phyloP scores from a whole-genome alignment of 2,888 invertebrate species.

The Pyrrhia umbra region DNA sequence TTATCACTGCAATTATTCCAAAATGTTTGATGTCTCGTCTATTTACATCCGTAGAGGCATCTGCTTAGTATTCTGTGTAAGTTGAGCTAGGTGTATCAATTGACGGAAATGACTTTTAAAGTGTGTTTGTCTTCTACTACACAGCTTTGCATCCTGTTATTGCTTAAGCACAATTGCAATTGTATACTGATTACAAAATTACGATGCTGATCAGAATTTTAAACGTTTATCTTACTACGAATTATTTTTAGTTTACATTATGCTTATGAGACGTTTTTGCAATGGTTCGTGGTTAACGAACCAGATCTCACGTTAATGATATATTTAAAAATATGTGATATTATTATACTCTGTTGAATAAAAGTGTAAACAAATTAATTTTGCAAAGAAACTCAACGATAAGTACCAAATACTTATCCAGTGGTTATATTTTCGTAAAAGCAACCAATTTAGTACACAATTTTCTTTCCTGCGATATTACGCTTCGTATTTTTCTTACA shows the following conservation, averaged over 20 bases:
- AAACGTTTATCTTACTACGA: too few relatives aligned
- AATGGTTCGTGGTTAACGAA: too few relatives aligned
- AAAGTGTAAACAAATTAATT: too few relatives aligned
- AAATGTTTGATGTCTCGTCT: neutral
- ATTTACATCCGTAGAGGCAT: conserved; percentile 1
- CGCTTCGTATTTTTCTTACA: conserved; percentile 12
- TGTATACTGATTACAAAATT: neutral
- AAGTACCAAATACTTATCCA: too few relatives aligned
- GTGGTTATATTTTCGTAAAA: too few relatives aligned
- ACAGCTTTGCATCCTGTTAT: conserved; percentile 6
- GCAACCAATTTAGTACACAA: too few relatives aligned
- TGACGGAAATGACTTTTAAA: conserved; percentile 16
- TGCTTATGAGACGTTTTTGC: conserved; percentile 2
- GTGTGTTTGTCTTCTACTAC: neutral
- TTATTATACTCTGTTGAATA: too few relatives aligned
- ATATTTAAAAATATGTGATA: too few relatives aligned
- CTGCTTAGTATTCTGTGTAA: conserved; percentile 18
- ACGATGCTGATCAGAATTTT: neutral
- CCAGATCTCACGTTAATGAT: too few relatives aligned
- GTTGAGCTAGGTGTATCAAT: conserved; percentile 14
- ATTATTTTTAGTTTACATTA: neutral
- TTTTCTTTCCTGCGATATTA: too few relatives aligned
- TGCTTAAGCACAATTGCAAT: neutral
- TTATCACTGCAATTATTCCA: too few relatives aligned
- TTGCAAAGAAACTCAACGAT: too few relatives aligned